Percentiles rank a stretch among this genome's conserved stretches.
These are phyloP conservation scores for Spongilla lacustris DNA, from an alignment of 37 sponge, comb jelly and placozoan species.

Conservation along the genomic window DNA sequence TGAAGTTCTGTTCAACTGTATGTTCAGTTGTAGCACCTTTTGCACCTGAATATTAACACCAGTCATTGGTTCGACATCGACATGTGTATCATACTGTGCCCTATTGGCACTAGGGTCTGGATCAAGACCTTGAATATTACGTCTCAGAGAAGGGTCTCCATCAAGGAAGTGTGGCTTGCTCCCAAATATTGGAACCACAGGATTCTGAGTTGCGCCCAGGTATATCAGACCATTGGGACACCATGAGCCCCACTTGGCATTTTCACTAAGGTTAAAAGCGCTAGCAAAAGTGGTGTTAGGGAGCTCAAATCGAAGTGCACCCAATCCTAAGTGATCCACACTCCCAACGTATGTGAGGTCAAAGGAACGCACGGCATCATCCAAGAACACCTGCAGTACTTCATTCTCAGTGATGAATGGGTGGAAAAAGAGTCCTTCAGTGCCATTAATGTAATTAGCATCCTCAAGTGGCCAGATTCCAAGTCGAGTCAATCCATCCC, in stretches of 20 bases:
- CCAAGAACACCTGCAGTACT: constrained; percentile 63
- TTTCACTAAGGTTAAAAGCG: constrained; percentile 38
- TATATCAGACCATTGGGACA: constrained; percentile 75
- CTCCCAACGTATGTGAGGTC: constrained; percentile 40
- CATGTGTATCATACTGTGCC: constrained; percentile 39
- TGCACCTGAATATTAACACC: constrained; percentile 61
- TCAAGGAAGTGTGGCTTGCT: constrained; percentile 89
- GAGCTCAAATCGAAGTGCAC: constrained; percentile 57
- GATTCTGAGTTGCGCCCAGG: constrained; percentile 55
- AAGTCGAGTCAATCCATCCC: constrained; percentile 54
- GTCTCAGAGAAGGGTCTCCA: constrained; percentile 58
- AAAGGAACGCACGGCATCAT: constrained; percentile 76
- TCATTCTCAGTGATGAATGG: constrained; percentile 69
- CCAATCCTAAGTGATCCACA: constrained; percentile 43
- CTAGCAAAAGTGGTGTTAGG: constrained; percentile 41
- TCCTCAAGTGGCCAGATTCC: constrained; percentile 43
- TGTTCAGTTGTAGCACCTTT: constrained; percentile 58
- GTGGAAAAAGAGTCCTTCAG: constrained; percentile 86
- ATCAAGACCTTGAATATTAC: constrained; percentile 44
- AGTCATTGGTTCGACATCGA: constrained; percentile 75
- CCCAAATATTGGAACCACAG: constrained; percentile 70
- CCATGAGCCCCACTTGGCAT: constrained; percentile 67
- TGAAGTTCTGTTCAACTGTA: constrained; percentile 44
- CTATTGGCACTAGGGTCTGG: constrained; percentile 29
- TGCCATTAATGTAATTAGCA: constrained; percentile 75